Evolutionary conservation across 2,113 vertebrate species (phyloP).

Genomic region (Gallinago undulata): DNA sequence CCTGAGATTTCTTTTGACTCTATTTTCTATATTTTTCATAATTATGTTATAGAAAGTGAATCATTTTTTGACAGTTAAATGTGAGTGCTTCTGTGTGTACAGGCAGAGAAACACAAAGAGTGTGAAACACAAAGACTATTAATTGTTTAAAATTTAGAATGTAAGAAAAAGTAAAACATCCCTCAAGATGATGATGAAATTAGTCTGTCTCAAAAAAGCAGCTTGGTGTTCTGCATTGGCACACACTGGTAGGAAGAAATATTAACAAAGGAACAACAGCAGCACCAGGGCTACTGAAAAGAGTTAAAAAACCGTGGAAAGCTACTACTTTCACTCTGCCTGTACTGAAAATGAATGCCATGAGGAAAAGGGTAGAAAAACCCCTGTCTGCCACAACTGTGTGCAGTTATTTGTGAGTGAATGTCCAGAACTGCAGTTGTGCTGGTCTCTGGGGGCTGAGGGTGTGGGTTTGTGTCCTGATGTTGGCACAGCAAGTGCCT

Average conservation of each 20-base stretch:
- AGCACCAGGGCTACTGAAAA: background rate
- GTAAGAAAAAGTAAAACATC: background rate
- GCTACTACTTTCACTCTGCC: background rate
- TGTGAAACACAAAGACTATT: background rate
- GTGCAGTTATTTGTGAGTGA: rapidly evolving
- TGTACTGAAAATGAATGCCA: background rate
- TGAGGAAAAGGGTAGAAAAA: background rate
- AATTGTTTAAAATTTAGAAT: background rate
- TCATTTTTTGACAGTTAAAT: background rate
- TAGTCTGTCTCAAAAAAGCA: background rate
- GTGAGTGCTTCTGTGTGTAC: background rate
- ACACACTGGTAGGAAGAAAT: background rate
- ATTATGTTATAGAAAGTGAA: background rate
- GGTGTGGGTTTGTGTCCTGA: no score
- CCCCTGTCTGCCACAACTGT: background rate
- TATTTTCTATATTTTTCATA: background rate
- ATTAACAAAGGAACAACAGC: background rate
- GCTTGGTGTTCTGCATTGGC: background rate
- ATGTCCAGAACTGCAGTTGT: background rate
- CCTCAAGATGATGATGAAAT: background rate
- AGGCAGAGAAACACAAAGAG: background rate
- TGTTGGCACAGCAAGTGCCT: no score
- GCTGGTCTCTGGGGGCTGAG: background rate
- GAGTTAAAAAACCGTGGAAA: background rate
- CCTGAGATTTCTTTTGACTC: background rate